These are phyloP conservation scores for Melipona bicolor DNA, from an alignment of 2,888 invertebrate species.

Conservation along the genomic window DNA sequence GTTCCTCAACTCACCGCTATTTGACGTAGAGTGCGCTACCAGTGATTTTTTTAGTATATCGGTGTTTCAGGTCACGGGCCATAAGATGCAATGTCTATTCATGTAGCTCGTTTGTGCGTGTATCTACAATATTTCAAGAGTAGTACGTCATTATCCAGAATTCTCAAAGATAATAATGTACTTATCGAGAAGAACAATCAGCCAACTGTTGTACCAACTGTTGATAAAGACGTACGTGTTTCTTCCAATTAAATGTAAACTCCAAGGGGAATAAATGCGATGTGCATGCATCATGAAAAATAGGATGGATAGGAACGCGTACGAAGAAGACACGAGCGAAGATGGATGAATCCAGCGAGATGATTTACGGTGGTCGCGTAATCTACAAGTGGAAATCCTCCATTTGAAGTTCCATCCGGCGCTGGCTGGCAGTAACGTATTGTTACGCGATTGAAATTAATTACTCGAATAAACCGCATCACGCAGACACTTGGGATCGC, in stretches of 20 bases:
- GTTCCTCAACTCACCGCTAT: no score
- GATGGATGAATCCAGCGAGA: conserved; percentile 50
- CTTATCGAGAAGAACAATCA: no score
- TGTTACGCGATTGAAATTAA: conserved; percentile 48
- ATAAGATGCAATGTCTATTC: no score
- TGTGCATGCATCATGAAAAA: conserved; percentile 49
- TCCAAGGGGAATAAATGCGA: conserved; percentile 27
- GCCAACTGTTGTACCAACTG: neutral
- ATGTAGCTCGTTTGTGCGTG: no score
- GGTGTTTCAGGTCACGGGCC: no score
- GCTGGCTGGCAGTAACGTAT: conserved; percentile 36
- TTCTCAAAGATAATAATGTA: no score
- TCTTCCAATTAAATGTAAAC: conserved; percentile 4
- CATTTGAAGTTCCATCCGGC: conserved; percentile 35
- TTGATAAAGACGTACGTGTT: conserved; percentile 13
- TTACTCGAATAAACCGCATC: conserved; percentile 48
- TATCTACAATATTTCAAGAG: no score
- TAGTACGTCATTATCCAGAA: no score
- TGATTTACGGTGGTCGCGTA: conserved; percentile 59
- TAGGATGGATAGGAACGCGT: conserved; percentile 19
- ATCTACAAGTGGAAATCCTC: conserved; percentile 49
- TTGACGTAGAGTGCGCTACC: no score
- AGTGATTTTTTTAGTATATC: no score
- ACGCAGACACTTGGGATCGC: conserved; percentile 19
- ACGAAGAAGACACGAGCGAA: conserved; percentile 41